Percentiles rank a stretch among this genome's conserved stretches.
These are phyloP conservation scores for Epistrophella euchroma DNA, from an alignment of 2,888 invertebrate species.

Conservation along the genomic window DNA sequence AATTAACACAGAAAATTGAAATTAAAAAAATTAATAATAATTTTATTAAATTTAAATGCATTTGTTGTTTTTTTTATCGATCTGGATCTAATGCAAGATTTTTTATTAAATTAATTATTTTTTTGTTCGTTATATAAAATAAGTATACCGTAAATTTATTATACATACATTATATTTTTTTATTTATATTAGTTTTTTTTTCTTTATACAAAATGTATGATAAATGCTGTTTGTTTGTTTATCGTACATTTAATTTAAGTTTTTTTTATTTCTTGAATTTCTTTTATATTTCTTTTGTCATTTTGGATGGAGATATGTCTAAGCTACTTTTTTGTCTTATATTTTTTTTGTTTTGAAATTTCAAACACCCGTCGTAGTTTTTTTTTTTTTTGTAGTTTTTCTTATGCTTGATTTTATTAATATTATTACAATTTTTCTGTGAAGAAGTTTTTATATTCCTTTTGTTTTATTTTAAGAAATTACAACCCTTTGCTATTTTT, in stretches of 20 bases:
- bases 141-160: neutral
- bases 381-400: conserved; percentile 9
- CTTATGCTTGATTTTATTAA: conserved; percentile 29
- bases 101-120: conserved; percentile 7
- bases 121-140: conserved; percentile 7
- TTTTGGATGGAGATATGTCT: conserved; percentile 74
- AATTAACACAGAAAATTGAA: neutral
- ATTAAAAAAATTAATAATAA: conserved; percentile 1
- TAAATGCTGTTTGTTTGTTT: conserved; percentile 28
- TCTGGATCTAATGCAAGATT: neutral
- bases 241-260: conserved; percentile 15
- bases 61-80: conserved; percentile 34
- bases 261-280: conserved; percentile 44
- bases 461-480: conserved; percentile 40
- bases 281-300: conserved; percentile 41
- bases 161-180: neutral
- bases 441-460: conserved; percentile 22
- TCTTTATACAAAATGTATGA: conserved; percentile 33
- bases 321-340: conserved; percentile 57
- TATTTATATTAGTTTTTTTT: neutral
- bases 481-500: conserved; percentile 61
- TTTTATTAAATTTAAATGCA: conserved; percentile 53
- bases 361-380: conserved; percentile 3
- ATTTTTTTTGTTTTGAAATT: neutral
- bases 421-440: conserved; percentile 34